These are phyloP conservation scores for Dermochelys coriacea DNA, from an alignment of 2,797 vertebrate species.

Conservation along the genomic window DNA sequence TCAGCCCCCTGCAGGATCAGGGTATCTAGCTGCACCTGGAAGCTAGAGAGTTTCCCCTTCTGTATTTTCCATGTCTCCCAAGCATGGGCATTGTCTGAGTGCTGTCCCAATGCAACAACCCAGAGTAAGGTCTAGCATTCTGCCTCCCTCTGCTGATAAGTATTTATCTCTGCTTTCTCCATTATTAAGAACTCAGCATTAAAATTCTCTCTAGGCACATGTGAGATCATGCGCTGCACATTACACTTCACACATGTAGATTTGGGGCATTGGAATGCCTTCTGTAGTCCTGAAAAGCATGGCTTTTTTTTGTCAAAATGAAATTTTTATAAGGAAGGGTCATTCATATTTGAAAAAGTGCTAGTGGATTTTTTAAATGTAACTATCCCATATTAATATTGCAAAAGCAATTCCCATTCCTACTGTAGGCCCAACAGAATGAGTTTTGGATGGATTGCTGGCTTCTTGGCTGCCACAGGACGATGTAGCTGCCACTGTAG, in stretches of 20 bases:
- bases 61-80: fast-evolving
- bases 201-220: neutral
- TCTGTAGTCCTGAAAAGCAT: neutral
- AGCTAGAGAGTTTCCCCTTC: neutral
- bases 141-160: neutral
- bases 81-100: fast-evolving
- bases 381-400: neutral
- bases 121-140: neutral
- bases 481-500: neutral
- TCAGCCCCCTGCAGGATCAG: fast-evolving
- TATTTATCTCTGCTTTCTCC: neutral
- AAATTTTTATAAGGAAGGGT: neutral
- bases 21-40: fast-evolving
- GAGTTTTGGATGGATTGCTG: neutral
- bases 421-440: neutral
- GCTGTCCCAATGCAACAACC: neutral
- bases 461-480: neutral
- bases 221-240: neutral
- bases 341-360: neutral
- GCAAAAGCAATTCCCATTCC: neutral
- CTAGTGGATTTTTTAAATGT: neutral
- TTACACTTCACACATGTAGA: neutral
- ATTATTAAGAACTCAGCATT: neutral
- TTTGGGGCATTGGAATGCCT: neutral
- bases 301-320: neutral